phyloP scores from a whole-genome alignment of 2,113 vertebrate genomes.

The Cyprinus carpio region DNA sequence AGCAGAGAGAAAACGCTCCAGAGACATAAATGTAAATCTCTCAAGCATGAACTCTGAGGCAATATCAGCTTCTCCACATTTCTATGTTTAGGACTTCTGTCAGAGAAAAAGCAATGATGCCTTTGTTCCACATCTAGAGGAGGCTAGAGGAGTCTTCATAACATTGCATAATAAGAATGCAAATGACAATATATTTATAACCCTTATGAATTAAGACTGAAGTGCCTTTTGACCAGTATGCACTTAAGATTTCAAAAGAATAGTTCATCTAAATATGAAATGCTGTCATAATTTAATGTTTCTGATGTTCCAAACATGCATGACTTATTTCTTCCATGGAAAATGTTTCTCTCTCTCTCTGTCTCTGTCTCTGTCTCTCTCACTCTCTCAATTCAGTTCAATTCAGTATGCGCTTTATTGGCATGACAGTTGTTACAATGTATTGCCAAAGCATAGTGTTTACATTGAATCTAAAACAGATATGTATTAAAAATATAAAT shows the following conservation, averaged over 20 bases:
- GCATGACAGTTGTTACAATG: too few species aligned
- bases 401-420: too few species aligned
- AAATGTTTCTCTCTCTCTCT: not conserved
- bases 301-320: not conserved
- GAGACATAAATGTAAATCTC: slow-evolving; percentile 46
- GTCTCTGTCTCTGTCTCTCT: not conserved
- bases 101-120: not conserved
- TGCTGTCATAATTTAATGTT: not conserved
- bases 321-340: not conserved
- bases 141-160: not conserved
- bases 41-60: slow-evolving; percentile 40
- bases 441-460: too few species aligned
- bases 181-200: slow-evolving; percentile 13
- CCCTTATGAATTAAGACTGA: not conserved
- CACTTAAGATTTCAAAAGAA: not conserved
- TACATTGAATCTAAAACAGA: too few species aligned
- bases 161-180: not conserved
- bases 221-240: not conserved
- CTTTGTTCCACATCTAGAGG: slow-evolving; percentile 24
- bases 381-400: too few species aligned
- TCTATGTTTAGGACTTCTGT: slow-evolving; percentile 48
- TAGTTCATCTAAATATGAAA: not conserved
- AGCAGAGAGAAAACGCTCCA: slow-evolving; percentile 27
- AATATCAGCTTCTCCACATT: slow-evolving; percentile 31
- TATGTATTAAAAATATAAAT: too few species aligned